Evolutionary conservation across 2,113 vertebrate genomes (phyloP), one percentile per base, ranked within the genome.

Genomic region (Dasyprocta punctata): DNA sequence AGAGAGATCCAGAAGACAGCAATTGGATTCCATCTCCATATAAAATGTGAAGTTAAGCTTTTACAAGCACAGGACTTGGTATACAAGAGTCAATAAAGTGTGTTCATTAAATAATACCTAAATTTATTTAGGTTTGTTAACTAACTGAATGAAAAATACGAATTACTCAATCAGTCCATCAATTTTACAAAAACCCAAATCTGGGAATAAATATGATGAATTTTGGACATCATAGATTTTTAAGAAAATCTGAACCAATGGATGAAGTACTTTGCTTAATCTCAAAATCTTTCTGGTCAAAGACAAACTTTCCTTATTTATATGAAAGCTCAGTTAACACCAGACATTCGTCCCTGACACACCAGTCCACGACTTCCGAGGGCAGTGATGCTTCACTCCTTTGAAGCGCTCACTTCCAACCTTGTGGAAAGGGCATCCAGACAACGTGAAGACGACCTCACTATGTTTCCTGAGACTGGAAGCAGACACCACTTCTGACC

Each of bases 1-100:
- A 30, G 20, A 36, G 12, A 28, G 77, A 4, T 26, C 1, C 1
- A 13, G 3, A 78, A 6, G 1, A 58, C 22, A 11, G 3, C 41
- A 2, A 52, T 33, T 71, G 10, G 28, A 19, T n/a, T 63, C 33
- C 14, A 71, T 44, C 1, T 38, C 38, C 13, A 24, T 5, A 75
- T 6, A 73, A 82, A 80, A 81, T 0, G 6, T 44, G 22, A 89
- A 92, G 24, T 28, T 61, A 4, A 71, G 7, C 19, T 82, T 84
- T 77, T 11, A 22, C 33, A 69, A 84, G 1, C 0, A 11, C 3
- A 60, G 58, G 11, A 86, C 2, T 63, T 38, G 71, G 0, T 47
- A 12, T 52, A 86, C n/a, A 36, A 54, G 22, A 85, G 7, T 60
- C 5, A 84, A 75, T 9, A 73, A 52, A 89, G 24, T 26, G 4